Conservation (phyloP, 1,140 invertebrate species). For the Temnothorax longispinosus region DNA sequence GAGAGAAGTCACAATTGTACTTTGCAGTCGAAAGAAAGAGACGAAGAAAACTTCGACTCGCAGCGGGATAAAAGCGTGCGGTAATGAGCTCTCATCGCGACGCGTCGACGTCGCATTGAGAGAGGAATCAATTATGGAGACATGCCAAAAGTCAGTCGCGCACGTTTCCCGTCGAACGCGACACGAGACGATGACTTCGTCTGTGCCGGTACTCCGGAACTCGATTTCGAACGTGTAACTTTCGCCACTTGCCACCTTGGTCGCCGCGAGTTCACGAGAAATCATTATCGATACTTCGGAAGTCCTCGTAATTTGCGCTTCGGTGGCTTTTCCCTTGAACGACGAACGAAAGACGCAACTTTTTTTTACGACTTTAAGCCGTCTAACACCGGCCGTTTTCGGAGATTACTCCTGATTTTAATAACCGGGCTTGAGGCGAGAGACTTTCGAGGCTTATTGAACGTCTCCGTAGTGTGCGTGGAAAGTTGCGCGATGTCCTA, state of each 20-base stretch:
- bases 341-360: not conserved
- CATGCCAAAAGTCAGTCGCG: constrained; percentile 37
- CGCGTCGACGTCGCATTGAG: not conserved
- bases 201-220: not conserved
- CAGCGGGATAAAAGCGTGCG: constrained; percentile 14
- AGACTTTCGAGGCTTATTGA: constrained; percentile 14
- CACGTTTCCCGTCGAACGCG: constrained; percentile 19
- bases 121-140: constrained; percentile 56
- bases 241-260: constrained; percentile 22
- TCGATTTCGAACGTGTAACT: constrained; percentile 31
- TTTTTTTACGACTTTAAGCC: constrained; percentile 24
- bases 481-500: constrained; percentile 40
- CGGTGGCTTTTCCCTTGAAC: not conserved
- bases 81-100: constrained; percentile 17
- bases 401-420: constrained; percentile 57
- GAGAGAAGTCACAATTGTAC: not conserved
- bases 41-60: constrained; percentile 23
- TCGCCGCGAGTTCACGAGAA: constrained; percentile 11
- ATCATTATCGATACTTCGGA: constrained; percentile 53
- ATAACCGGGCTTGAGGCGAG: constrained; percentile 30
- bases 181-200: constrained; percentile 2
- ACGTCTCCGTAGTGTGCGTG: not conserved
- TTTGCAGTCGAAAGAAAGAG: constrained; percentile 21
- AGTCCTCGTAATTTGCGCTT: constrained; percentile 13
- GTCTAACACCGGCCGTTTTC: constrained; percentile 17